Conservation (phyloP, 2,113 vertebrate genomes). For the Pionites leucogaster region DNA sequence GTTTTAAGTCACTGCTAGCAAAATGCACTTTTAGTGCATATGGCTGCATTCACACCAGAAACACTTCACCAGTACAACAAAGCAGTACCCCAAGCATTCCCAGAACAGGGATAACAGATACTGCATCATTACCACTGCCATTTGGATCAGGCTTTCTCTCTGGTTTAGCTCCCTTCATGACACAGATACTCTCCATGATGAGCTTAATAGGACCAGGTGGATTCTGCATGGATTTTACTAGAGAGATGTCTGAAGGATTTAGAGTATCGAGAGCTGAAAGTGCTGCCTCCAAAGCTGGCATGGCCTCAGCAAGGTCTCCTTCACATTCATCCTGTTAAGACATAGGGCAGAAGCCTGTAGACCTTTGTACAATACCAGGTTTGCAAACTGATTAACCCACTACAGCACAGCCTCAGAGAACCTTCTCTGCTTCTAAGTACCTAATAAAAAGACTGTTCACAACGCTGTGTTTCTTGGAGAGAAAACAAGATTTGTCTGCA, state of each 20-base stretch:
- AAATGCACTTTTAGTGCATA: neutral
- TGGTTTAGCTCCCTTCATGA: conserved; percentile 89
- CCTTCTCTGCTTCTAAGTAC: neutral
- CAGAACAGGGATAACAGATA: neutral
- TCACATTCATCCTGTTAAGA: conserved; percentile 87
- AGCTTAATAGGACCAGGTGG: conserved; percentile 90
- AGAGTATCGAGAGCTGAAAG: conserved; percentile 88
- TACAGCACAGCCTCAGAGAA: neutral
- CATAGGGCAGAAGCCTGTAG: neutral
- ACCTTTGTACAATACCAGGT: neutral
- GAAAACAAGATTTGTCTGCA: neutral
- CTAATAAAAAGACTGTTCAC: neutral
- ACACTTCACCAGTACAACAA: neutral
- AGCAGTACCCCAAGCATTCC: neutral
- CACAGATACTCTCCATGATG: conserved; percentile 94
- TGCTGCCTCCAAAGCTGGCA: conserved; percentile 89
- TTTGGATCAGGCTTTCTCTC: conserved; percentile 89
- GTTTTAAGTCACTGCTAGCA: neutral
- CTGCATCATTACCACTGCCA: conserved; percentile 80
- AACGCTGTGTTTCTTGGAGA: neutral
- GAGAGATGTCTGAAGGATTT: conserved; percentile 88
- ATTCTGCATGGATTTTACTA: conserved; percentile 93
- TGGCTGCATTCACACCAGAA: neutral
- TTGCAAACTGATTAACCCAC: neutral
- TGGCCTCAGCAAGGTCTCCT: conserved; percentile 88